phyloP scores from a whole-genome alignment of 2,797 vertebrate species.

The Falco peregrinus region DNA sequence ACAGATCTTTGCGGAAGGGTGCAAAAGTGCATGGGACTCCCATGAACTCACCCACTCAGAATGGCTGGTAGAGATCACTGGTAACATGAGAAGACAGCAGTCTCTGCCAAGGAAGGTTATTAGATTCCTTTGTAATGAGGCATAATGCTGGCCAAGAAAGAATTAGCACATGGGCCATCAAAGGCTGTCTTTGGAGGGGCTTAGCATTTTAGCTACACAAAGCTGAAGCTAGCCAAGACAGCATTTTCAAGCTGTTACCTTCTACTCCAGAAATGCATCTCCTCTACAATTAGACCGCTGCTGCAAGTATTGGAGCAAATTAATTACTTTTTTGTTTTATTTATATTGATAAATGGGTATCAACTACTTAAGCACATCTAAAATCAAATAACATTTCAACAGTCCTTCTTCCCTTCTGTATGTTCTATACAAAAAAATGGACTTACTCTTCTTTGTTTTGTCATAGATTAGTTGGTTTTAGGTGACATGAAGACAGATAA shows the following conservation, averaged over 20 bases:
- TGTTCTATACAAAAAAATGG: not conserved
- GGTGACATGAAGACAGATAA: not conserved
- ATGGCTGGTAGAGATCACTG: not conserved
- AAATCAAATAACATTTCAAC: not conserved
- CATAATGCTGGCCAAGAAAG: not conserved
- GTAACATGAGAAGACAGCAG: not conserved
- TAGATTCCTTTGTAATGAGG: not conserved
- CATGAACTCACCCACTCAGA: not conserved
- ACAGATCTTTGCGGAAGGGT: not conserved
- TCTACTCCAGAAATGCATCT: not conserved
- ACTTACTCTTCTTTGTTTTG: not conserved
- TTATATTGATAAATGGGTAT: not conserved
- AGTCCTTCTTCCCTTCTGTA: not conserved
- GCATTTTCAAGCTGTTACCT: not conserved
- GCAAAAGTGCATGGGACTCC: not conserved
- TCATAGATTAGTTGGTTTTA: not conserved
- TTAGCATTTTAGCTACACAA: not conserved
- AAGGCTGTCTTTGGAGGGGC: not conserved
- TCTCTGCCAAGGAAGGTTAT: not conserved
- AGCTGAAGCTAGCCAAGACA: not conserved
- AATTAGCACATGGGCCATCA: not conserved
- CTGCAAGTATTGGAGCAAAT: not conserved
- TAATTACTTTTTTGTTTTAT: not conserved
- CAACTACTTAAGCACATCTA: not conserved
- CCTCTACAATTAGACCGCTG: not conserved